A percentile compares a stretch with the other conserved stretches of the same genome.
phyloP scores from a whole-genome alignment of 2,888 invertebrate genomes.

The Molorchus minor region DNA sequence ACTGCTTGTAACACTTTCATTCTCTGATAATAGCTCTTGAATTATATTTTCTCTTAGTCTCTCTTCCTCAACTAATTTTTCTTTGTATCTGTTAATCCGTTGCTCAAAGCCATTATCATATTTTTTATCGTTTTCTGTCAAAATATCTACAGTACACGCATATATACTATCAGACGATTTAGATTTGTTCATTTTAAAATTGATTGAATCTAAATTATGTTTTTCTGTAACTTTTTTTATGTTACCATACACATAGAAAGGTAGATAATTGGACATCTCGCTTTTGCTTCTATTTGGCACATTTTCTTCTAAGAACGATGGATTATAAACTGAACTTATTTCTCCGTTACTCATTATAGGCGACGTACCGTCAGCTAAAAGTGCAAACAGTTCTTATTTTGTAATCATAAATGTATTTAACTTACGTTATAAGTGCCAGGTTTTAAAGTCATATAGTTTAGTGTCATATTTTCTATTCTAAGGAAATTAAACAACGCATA shows the following conservation, averaged over 20 bases:
- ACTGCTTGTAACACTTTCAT: constrained; percentile 52
- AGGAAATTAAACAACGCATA: constrained; percentile 10
- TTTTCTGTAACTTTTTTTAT: constrained; percentile 48
- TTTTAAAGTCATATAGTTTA: neutral
- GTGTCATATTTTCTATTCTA: neutral
- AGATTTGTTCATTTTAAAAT: constrained; percentile 45
- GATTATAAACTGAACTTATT: constrained; percentile 39
- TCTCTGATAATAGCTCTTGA: constrained; percentile 55
- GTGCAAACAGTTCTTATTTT: constrained; percentile 1
- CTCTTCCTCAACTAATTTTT: constrained; percentile 56
- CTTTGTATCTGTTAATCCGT: constrained; percentile 50
- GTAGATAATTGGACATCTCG: constrained; percentile 54
- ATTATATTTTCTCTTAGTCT: constrained; percentile 56
- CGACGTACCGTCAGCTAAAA: constrained; percentile 2
- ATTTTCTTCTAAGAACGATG: constrained; percentile 35
- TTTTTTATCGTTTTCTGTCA: constrained; percentile 2
- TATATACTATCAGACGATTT: constrained; percentile 52
- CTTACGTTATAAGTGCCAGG: constrained; percentile 17
- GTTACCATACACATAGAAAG: constrained; percentile 49
- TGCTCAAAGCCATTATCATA: constrained; percentile 41
- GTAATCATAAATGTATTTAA: constrained; percentile 1
- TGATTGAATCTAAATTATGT: constrained; percentile 23
- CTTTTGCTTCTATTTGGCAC: constrained; percentile 49
- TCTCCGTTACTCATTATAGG: constrained; percentile 6
- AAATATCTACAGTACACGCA: constrained; percentile 15